Conservation (phyloP, 2,888 invertebrate genomes). For the Luperina nickerlii region DNA sequence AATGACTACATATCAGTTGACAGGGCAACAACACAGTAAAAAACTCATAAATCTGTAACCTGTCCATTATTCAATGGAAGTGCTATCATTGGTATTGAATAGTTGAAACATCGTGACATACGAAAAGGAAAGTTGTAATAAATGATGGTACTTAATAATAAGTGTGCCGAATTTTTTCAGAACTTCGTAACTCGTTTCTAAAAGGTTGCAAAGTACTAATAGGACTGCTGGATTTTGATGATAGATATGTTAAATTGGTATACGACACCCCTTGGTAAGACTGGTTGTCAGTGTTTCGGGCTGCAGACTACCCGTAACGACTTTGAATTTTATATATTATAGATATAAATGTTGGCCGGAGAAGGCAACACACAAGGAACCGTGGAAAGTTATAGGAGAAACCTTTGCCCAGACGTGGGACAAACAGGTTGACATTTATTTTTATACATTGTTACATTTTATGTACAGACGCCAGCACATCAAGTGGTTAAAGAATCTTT, state of each 20-base stretch:
- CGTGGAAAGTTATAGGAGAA: too few relatives aligned
- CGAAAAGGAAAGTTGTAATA: constrained; percentile 52
- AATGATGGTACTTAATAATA: constrained; percentile 41
- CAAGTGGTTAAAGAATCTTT: too few relatives aligned
- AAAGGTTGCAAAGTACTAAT: constrained; percentile 26
- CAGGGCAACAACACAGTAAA: constrained; percentile 6
- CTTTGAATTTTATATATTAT: too few relatives aligned
- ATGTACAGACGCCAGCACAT: too few relatives aligned
- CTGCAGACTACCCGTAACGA: too few relatives aligned
- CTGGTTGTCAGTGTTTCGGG: too few relatives aligned
- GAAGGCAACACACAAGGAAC: too few relatives aligned
- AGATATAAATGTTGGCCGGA: too few relatives aligned
- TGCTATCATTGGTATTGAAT: constrained; percentile 55
- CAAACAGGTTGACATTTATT: too few relatives aligned
- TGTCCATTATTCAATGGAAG: constrained; percentile 42
- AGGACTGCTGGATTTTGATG: constrained; percentile 12
- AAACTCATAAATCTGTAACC: constrained; percentile 18
- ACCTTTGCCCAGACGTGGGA: too few relatives aligned
- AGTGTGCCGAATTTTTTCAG: constrained; percentile 48
- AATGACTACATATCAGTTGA: not conserved
- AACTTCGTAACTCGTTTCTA: constrained; percentile 29
- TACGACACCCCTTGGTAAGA: too few relatives aligned
- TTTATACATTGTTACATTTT: too few relatives aligned
- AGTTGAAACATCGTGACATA: constrained; percentile 41
- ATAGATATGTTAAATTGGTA: constrained; percentile 1